Evolutionary conservation across 2,888 invertebrate species (phyloP).

Genomic region (Callosobruchus maculatus): DNA sequence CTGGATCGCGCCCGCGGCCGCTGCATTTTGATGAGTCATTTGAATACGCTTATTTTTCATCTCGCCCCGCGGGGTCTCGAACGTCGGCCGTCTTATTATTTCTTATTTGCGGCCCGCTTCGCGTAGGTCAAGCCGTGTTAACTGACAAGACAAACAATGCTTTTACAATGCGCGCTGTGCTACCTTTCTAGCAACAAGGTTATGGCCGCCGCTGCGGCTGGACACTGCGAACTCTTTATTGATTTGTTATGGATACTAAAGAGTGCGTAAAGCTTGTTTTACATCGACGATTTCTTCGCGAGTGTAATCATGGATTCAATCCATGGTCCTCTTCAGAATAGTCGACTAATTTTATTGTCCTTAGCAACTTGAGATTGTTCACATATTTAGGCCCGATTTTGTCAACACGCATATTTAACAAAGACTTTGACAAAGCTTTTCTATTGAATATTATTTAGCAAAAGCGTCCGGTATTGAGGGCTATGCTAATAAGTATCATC

Average conservation of each 20-base stretch:
- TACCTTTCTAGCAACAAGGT: neutral
- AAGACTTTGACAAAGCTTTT: too few species aligned
- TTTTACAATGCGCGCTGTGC: neutral
- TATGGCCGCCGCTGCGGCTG: neutral
- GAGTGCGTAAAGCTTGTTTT: neutral
- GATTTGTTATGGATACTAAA: neutral
- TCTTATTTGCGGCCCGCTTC: neutral
- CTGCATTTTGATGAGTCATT: neutral
- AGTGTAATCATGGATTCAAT: too few species aligned
- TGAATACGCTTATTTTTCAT: neutral
- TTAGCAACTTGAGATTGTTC: too few species aligned
- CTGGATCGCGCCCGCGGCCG: conserved; percentile 6
- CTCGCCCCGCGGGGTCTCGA: neutral
- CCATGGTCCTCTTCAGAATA: too few species aligned
- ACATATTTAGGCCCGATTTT: too few species aligned
- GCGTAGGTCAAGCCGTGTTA: neutral
- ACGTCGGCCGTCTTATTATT: neutral
- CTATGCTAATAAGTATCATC: too few species aligned
- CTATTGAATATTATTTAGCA: too few species aligned
- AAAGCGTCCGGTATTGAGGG: too few species aligned
- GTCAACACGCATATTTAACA: too few species aligned
- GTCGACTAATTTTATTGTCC: too few species aligned
- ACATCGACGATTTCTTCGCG: too few species aligned
- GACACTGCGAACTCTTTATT: neutral
- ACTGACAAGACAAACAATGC: neutral